Conservation (phyloP, 2,797 vertebrate genomes). For the Orestias chungarensis region DNA sequence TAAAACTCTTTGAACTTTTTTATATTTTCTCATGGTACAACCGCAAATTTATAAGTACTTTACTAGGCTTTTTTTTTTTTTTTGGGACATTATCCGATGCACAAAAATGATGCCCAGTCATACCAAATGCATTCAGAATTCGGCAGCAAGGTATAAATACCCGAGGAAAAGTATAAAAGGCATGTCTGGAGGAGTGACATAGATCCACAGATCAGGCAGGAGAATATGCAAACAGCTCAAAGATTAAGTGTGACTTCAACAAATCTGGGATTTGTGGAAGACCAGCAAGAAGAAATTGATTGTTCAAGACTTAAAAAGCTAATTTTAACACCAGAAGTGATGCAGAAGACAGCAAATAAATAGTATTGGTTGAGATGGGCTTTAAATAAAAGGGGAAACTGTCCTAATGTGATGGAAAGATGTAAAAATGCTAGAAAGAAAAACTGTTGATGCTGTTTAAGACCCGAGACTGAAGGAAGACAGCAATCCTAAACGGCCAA, state of each 20-base stretch:
- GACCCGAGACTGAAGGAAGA: neutral
- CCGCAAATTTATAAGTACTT: neutral
- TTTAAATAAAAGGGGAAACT: too few relatives aligned
- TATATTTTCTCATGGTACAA: slow-evolving; percentile 1
- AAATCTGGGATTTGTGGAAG: too few relatives aligned
- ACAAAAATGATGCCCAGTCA: neutral
- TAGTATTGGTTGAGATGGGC: too few relatives aligned
- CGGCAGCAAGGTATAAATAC: neutral
- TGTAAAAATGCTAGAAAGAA: neutral
- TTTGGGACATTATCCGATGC: neutral
- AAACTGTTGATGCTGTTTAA: too few relatives aligned
- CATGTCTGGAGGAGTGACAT: too few relatives aligned
- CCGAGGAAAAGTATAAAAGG: too few relatives aligned
- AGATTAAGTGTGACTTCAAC: neutral
- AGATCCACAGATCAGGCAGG: neutral
- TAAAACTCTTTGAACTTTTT: neutral
- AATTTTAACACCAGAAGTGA: neutral
- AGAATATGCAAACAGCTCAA: neutral
- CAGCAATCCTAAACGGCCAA: neutral
- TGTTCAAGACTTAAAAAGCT: neutral
- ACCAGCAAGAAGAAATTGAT: neutral
- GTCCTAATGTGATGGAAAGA: neutral
- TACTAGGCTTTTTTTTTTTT: neutral
- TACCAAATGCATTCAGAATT: neutral
- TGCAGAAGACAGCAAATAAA: neutral